phyloP scores from a whole-genome alignment of 2,888 invertebrate species.

The Ernsta delagoae region DNA sequence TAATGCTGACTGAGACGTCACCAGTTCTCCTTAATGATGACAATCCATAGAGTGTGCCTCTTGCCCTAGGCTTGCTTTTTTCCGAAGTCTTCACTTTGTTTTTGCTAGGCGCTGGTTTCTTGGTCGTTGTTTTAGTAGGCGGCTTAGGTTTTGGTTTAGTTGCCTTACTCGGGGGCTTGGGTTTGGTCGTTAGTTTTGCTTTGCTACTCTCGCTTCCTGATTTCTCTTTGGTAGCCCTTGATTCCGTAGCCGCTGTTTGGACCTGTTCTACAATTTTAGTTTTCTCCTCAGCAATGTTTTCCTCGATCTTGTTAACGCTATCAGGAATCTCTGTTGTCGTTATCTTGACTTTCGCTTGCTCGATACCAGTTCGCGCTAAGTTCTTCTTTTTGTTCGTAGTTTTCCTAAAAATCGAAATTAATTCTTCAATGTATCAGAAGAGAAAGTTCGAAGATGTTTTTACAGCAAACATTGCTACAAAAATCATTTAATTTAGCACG shows the following conservation, averaged over 20 bases:
- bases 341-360: constrained; percentile 50
- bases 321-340: constrained; percentile 52
- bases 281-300: constrained; percentile 53
- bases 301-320: constrained; percentile 53
- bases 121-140: constrained; percentile 65
- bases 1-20: constrained; percentile 92
- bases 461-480: neutral
- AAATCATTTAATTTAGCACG: neutral
- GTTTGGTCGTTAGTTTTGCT: constrained; percentile 65
- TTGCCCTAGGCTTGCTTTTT: constrained; percentile 87
- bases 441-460: constrained; percentile 19
- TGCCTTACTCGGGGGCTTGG: constrained; percentile 57
- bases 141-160: constrained; percentile 68
- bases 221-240: constrained; percentile 68
- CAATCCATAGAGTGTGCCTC: constrained; percentile 92
- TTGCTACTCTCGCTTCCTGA: constrained; percentile 64
- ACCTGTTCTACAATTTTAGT: constrained; percentile 46
- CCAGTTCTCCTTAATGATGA: constrained; percentile 91
- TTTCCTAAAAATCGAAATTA: constrained; percentile 60
- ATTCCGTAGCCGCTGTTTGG: constrained; percentile 49
- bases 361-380: constrained; percentile 59
- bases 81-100: constrained; percentile 70
- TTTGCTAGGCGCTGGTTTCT: constrained; percentile 62
- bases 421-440: neutral
- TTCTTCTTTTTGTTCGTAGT: constrained; percentile 71